These are phyloP conservation scores for Phymastichus coffea DNA, from an alignment of 1,140 invertebrate species.

Conservation along the genomic window DNA sequence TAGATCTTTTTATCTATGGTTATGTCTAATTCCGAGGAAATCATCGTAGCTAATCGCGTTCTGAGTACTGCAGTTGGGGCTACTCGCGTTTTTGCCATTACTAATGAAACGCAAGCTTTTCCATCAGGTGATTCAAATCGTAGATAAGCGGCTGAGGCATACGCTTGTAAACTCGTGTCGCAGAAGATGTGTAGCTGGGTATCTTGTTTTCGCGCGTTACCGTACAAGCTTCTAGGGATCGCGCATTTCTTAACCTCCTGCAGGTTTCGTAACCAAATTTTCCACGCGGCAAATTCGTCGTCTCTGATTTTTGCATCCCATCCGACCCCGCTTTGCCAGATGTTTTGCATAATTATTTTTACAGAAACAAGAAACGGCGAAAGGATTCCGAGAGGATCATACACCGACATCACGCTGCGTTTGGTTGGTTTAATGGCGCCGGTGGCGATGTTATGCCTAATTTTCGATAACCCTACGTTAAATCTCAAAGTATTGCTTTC, in stretches of 20 bases:
- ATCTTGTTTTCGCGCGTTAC: neutral
- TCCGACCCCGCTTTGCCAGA: neutral
- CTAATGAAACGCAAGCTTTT: too few relatives aligned
- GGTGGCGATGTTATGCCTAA: neutral
- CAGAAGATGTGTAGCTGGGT: neutral
- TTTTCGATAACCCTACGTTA: neutral
- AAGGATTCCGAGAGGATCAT: neutral
- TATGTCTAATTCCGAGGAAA: neutral
- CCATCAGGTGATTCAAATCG: too few relatives aligned
- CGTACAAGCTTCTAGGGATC: neutral
- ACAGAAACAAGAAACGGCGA: neutral
- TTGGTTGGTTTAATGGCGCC: neutral
- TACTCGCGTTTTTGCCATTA: too few relatives aligned
- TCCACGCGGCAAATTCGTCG: neutral
- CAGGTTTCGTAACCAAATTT: neutral
- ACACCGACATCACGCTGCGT: neutral
- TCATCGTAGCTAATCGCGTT: neutral
- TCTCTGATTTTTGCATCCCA: neutral
- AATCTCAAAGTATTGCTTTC: neutral
- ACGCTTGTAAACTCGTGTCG: conserved; percentile 31
- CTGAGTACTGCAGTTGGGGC: neutral
- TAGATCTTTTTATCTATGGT: neutral
- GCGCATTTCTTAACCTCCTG: neutral
- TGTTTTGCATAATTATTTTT: neutral
- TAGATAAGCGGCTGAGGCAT: conserved; percentile 33